These are phyloP conservation scores for Dyspetes luteomarginatus DNA, from an alignment of 2,888 invertebrate genomes.

Conservation along the genomic window DNA sequence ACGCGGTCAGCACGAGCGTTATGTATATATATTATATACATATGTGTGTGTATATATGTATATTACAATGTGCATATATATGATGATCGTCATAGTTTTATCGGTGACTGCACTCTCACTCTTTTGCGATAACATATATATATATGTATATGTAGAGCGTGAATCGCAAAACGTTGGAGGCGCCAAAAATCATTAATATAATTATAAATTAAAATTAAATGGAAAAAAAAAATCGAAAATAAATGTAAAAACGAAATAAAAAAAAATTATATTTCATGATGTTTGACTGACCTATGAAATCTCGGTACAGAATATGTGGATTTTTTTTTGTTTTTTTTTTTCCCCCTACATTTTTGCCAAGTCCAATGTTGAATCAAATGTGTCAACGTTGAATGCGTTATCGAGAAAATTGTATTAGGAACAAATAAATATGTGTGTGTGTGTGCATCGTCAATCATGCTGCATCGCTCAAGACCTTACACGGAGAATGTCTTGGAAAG, in stretches of 20 bases:
- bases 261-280: neutral
- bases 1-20: slow-evolving; percentile 73
- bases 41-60: neutral
- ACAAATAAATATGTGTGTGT: slow-evolving; percentile 31
- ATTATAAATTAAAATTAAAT: neutral
- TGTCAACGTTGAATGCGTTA: slow-evolving; percentile 1
- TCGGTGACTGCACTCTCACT: slow-evolving; percentile 33
- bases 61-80: neutral
- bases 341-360: neutral
- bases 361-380: neutral
- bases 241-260: neutral
- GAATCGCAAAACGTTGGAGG: neutral
- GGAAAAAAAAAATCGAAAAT: neutral
- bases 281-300: no score
- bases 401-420: slow-evolving; percentile 7
- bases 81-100: slow-evolving; percentile 37
- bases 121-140: slow-evolving; percentile 8
- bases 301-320: no score
- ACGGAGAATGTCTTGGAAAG: slow-evolving; percentile 75
- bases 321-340: neutral
- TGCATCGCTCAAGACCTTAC: slow-evolving; percentile 46
- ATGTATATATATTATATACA: neutral
- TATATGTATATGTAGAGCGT: neutral
- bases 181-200: no score
- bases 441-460: slow-evolving; percentile 50